Evolutionary conservation across 1,140 invertebrate genomes (phyloP), one percentile per base, ranked within the genome.

Genomic region (Scaptodrosophila lebanonensis): DNA sequence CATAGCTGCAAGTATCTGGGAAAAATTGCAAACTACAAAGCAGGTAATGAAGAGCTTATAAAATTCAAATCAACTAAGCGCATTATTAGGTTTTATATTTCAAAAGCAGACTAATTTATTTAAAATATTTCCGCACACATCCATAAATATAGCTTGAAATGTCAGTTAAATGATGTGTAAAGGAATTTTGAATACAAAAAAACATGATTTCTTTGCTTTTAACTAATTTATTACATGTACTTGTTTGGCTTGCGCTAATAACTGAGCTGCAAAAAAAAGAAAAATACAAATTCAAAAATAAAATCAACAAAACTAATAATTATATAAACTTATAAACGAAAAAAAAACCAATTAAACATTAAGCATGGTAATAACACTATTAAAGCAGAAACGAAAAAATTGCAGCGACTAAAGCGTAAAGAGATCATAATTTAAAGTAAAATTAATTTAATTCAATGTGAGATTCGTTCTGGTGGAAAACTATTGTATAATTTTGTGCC

Each of bases 401-500:
- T 82, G 59, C 73, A 73, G 64, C 51, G 60, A 77, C 45, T 72
- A 72, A 79, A 77, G 72, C 68, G 73, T 79, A 54, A 79, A 68
- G 73, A 77, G 73, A 77, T 77, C 73, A 79, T 61, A 68, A 68
- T 61, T 52, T 51, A 17, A 60, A 67, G 40, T 39, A 11, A 52
- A 22, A 44, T 49, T 35, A 36, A 65, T 52, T 25, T 20, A 71
- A 68, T 65, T 79, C 67, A 65, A 73, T 47, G 75, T 45, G 50
- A 79, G 83, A 66, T 63, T 56, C 49, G 54, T 8, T 25, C 22
- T n/a, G n/a, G n/a, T n/a, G n/a, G n/a, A n/a, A n/a, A 69, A 62
- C 76, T 82, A 83, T 82, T 70, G 75, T 54, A 62, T 62, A 82
- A 82, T 82, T 82, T 82, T 83, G 72, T 63, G 62, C 70, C 64